Base-by-base conservation (phyloP, 2,113 vertebrate species). In the Megaceryle torquata region DNA sequence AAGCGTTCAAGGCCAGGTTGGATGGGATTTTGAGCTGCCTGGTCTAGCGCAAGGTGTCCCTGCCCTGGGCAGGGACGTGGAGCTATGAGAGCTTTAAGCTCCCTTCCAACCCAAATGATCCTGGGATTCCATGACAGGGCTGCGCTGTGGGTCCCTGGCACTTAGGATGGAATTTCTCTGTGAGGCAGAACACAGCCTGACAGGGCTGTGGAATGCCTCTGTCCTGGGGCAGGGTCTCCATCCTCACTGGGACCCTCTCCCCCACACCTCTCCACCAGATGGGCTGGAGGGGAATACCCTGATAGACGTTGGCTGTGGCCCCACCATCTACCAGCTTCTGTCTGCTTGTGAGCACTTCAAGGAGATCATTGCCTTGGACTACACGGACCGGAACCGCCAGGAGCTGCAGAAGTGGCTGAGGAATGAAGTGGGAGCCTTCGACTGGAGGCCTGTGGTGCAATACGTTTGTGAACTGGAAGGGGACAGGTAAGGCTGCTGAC, bases 291-390 rank as follows among this genome's bases (percentile, higher is more conserved):
- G 97, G 3, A 26, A 89, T 10, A 91, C 77, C 57, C 65, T 97
- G 82, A 86, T 94, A 9, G 98, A 97, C 0, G 59, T 97, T 0
- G 91, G 97, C 65, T 94, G 96, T 2, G 94, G 97, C n/a, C 98
- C 97, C 17, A 92, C 96, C 41, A 95, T 95, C 85, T 95, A 97
- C 84, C 95, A 95, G 54, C 70, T 98, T 4, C 94, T 98, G 17
- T 96, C 96, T 0, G 96, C 97, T 18, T 98, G 96, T 2, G 85
- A 97, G 72, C 28, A 13, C 60, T 97, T 95, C 75, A 48, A 89
- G 50, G 95, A 98, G 82, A 93, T 97, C 48, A 68, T 93, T 1
- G 64, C 97, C 39, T 95, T 96, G 3, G 96, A 97, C 83, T 97
- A 91, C 25, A 39, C 82, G 0, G 91, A 96, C 24, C 48, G 19